Evolutionary conservation across 1,140 invertebrate genomes (phyloP), one percentile per base, ranked within the genome.

Genomic region (Pseudomyrmex pallidus): DNA sequence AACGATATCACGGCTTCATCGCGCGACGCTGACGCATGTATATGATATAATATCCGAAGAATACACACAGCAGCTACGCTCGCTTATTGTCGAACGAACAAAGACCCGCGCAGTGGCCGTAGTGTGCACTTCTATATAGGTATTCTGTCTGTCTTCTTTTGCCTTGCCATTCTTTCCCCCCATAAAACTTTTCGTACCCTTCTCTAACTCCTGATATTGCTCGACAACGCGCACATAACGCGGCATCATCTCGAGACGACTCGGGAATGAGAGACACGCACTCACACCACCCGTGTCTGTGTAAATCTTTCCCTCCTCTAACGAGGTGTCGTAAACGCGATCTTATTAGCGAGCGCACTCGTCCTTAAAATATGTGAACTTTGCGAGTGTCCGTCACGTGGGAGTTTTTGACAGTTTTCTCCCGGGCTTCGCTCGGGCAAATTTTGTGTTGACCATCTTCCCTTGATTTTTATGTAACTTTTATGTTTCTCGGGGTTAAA

Each of bases 281-380:
- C 84, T 78, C 77, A 83, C 87, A 83, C 83, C 73, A 44, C 74
- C 35, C 63, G 82, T 72, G 59, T 35, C 35, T 35, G 35, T 85
- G 90, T 91, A 91, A 90, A 90, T 91, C 91, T 89, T 87, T 50
- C 80, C 76, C 88, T 78, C 74, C 85, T 86, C 89, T 92, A 92
- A 92, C 91, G 90, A 92, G 91, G 88, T 87, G 89, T 91, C 92
- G 91, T 92, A 92, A 92, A 92, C 90, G 91, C 89, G 91, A 92
- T 92, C 90, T 89, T 91, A 92, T 92, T 92, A 92, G 91, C 89
- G 78, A 77, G 50, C 87, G 50, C 80, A 80, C 77, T 87, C 82
- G 87, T 82, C 89, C 88, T 90, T 87, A 89, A 90, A 90, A 91
- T 89, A 89, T 84, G 87, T 86, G 74, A 46, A 83, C 78, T 78